phyloP scores from a whole-genome alignment of 92 coral and sea anemone species.

The Umimayanthus kanabou region DNA sequence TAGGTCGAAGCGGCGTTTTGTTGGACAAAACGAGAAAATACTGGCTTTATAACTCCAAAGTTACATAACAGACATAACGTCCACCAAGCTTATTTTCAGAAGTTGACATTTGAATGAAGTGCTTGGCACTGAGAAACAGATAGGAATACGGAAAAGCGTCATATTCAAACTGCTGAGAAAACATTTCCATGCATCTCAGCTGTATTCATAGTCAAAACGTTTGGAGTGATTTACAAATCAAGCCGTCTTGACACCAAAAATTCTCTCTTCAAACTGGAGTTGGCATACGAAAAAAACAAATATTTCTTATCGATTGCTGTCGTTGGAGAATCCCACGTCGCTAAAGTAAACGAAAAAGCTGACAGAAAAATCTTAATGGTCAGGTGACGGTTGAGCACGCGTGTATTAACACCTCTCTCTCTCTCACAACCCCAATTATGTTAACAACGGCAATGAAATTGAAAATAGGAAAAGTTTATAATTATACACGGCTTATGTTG shows the following conservation, averaged over 20 bases:
- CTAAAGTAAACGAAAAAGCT: not conserved
- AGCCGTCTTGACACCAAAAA: slow-evolving; percentile 11
- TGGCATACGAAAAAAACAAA: slow-evolving; percentile 32
- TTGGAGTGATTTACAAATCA: slow-evolving; percentile 48
- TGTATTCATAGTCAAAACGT: slow-evolving; percentile 31
- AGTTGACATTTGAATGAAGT: not conserved
- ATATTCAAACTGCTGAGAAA: not conserved
- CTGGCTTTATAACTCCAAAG: slow-evolving; percentile 40
- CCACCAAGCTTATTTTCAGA: not conserved
- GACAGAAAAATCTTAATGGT: slow-evolving; percentile 23
- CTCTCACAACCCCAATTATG: slow-evolving; percentile 80
- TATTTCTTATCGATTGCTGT: slow-evolving; percentile 33
- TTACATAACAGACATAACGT: slow-evolving; percentile 24
- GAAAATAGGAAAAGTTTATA: slow-evolving; percentile 21
- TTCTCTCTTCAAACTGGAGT: slow-evolving; percentile 44
- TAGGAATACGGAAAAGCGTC: not conserved
- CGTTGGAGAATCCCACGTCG: slow-evolving; percentile 13
- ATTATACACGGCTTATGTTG: slow-evolving; percentile 23
- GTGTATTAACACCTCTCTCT: slow-evolving; percentile 78
- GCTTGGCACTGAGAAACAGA: not conserved
- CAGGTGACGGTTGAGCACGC: slow-evolving; percentile 28
- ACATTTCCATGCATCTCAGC: not conserved
- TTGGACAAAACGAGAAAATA: slow-evolving; percentile 56
- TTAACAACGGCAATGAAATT: slow-evolving; percentile 58
- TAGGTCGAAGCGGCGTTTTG: slow-evolving; percentile 43